A percentile compares a stretch with the other conserved stretches of the same genome.
phyloP scores from a whole-genome alignment of 2,888 invertebrate species.

The Latheticus oryzae region DNA sequence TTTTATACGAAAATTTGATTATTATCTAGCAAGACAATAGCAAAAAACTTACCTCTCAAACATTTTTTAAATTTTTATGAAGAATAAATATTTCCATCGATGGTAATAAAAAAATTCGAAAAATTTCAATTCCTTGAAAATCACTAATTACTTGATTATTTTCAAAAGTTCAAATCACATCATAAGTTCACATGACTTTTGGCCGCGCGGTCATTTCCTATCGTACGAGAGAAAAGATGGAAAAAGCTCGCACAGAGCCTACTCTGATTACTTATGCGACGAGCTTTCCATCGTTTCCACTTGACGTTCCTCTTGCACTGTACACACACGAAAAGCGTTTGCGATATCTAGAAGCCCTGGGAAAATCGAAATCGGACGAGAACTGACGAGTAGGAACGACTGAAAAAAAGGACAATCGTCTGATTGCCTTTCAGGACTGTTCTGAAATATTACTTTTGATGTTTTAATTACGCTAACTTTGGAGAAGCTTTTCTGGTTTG shows the following conservation, averaged over 20 bases:
- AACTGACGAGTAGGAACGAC: constrained; percentile 30
- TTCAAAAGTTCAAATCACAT: constrained; percentile 10
- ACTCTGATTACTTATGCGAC: constrained; percentile 34
- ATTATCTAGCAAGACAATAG: too few relatives aligned
- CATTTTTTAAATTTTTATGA: constrained; percentile 30
- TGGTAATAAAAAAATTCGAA: constrained; percentile 15
- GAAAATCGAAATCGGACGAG: constrained; percentile 40
- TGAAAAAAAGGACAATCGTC: constrained; percentile 37
- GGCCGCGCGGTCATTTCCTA: constrained; percentile 1
- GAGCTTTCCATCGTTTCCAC: constrained; percentile 36
- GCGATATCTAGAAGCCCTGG: constrained; percentile 44
- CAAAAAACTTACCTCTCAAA: constrained; percentile 31
- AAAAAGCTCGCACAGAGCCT: constrained; percentile 23
- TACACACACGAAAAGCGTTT: constrained; percentile 35
- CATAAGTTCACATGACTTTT: constrained; percentile 12
- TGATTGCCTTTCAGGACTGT: constrained; percentile 38
- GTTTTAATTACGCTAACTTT: constrained; percentile 39
- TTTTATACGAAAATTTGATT: too few relatives aligned
- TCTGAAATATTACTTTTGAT: constrained; percentile 36
- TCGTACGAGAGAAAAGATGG: constrained; percentile 10
- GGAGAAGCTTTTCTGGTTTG: too few relatives aligned
- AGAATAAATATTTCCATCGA: constrained; percentile 24
- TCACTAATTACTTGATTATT: constrained; percentile 7
- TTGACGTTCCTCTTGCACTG: constrained; percentile 38
- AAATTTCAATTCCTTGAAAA: constrained; percentile 29